These are phyloP conservation scores for Trachurus trachurus DNA, from an alignment of 2,797 vertebrate genomes.

Conservation along the genomic window DNA sequence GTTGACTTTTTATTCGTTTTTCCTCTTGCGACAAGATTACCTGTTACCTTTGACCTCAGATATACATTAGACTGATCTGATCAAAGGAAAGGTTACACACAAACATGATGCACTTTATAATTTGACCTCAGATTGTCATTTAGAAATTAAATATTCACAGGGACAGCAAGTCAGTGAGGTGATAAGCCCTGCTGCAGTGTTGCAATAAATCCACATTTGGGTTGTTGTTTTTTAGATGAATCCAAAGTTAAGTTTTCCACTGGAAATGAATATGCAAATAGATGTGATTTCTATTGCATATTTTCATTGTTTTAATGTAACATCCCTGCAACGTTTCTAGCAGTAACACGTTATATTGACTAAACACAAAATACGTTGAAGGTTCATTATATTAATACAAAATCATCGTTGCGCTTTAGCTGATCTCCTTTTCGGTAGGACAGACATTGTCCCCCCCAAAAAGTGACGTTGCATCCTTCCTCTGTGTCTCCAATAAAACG, in stretches of 20 bases:
- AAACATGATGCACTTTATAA: constrained; percentile 49
- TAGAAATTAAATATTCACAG: neutral
- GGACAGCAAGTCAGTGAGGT: constrained; percentile 1
- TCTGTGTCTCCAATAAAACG: constrained; percentile 80
- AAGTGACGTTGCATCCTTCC: constrained; percentile 84
- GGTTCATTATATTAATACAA: neutral
- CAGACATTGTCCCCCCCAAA: constrained; percentile 40
- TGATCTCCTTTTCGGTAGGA: constrained; percentile 5
- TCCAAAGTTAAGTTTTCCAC: neutral
- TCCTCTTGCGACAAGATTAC: constrained; percentile 58
- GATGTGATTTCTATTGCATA: neutral
- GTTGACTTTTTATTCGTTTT: constrained; percentile 58
- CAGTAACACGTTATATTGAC: neutral
- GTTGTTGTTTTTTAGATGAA: neutral
- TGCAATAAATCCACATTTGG: neutral
- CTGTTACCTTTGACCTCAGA: constrained; percentile 65
- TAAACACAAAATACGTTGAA: neutral
- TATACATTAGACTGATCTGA: constrained; percentile 42
- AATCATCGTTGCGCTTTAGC: neutral
- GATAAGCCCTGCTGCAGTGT: neutral
- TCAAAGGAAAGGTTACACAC: constrained; percentile 40
- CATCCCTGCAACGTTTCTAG: neutral
- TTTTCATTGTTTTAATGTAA: neutral
- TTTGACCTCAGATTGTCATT: neutral
- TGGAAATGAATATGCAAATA: neutral